A percentile compares a stretch with the other conserved stretches of the same genome.
Conservation (phyloP, 2,888 invertebrate species). For the Ichneumon xanthorius region DNA sequence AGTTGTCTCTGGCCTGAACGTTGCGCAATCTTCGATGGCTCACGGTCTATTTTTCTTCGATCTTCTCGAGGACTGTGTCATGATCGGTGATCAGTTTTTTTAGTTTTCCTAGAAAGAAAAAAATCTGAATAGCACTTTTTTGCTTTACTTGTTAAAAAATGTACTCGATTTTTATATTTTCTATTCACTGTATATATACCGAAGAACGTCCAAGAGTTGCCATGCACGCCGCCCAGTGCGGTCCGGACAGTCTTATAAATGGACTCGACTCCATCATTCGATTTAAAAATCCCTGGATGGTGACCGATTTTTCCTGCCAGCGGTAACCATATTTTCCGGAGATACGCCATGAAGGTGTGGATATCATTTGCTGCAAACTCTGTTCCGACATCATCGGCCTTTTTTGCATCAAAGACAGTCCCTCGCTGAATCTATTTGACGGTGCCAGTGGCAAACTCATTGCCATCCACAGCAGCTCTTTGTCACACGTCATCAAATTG, state of each 20-base stretch:
- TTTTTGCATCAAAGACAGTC: neutral
- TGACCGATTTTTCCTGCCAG: neutral
- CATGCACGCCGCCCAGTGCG: neutral
- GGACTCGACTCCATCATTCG: neutral
- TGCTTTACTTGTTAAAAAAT: neutral
- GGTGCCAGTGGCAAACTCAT: conserved; percentile 10
- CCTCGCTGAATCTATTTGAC: neutral
- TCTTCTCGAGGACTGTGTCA: neutral
- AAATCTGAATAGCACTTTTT: too few species aligned
- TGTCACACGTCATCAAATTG: neutral
- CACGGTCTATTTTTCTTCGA: neutral
- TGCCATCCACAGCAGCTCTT: conserved; percentile 15
- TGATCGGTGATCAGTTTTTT: neutral
- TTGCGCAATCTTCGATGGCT: neutral
- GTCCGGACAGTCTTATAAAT: neutral
- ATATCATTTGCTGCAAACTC: neutral
- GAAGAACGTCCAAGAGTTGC: neutral
- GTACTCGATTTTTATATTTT: neutral
- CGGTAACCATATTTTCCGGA: conserved; percentile 8
- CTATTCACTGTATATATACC: neutral
- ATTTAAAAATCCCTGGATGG: neutral
- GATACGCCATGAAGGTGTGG: conserved; percentile 1
- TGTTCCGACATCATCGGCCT: neutral
- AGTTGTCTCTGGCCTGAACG: neutral
- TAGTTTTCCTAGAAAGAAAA: neutral